Percentiles rank a stretch among this genome's conserved stretches.
Conservation (phyloP, 2,888 invertebrate genomes). For the Adineta ricciae region DNA sequence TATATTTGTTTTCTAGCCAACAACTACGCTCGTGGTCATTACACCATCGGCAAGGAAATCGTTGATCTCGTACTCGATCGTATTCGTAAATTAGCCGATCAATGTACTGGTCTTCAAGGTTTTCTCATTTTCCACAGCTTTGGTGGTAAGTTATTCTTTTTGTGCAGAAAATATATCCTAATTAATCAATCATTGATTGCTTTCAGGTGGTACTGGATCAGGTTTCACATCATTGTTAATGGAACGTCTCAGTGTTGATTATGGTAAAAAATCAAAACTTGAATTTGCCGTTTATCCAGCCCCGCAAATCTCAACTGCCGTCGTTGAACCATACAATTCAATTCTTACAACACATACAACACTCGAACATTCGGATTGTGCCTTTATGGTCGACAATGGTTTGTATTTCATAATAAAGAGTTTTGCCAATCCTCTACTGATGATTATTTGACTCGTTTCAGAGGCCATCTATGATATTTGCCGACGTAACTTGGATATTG, state of each 20-base stretch:
- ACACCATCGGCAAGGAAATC: conserved; percentile 42
- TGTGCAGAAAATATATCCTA: too few species aligned
- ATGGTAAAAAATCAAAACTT: conserved; percentile 54
- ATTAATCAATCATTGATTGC: not conserved
- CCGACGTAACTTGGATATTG: conserved; percentile 47
- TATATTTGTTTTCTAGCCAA: conserved; percentile 36
- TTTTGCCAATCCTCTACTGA: not conserved
- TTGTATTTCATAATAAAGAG: not conserved
- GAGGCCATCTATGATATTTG: conserved; percentile 83
- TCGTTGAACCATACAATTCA: conserved; percentile 90
- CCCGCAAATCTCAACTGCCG: conserved; percentile 77
- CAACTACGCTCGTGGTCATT: conserved; percentile 43
- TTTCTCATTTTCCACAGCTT: conserved; percentile 47
- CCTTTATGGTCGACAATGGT: conserved; percentile 81
- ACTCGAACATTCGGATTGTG: conserved; percentile 81
- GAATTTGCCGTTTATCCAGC: conserved; percentile 84
- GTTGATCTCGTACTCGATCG: conserved; percentile 43
- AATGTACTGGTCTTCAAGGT: conserved; percentile 49
- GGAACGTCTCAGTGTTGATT: conserved; percentile 59
- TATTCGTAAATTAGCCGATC: conserved; percentile 51
- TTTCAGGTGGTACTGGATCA: conserved; percentile 41
- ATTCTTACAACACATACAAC: conserved; percentile 90
- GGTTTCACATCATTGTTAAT: conserved; percentile 53
- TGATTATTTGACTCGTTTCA: not conserved
- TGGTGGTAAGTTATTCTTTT: conserved; percentile 37